Evolutionary conservation across 2,888 invertebrate genomes (phyloP), one percentile per base, ranked within the genome.

Genomic region (Watsonalla binaria): DNA sequence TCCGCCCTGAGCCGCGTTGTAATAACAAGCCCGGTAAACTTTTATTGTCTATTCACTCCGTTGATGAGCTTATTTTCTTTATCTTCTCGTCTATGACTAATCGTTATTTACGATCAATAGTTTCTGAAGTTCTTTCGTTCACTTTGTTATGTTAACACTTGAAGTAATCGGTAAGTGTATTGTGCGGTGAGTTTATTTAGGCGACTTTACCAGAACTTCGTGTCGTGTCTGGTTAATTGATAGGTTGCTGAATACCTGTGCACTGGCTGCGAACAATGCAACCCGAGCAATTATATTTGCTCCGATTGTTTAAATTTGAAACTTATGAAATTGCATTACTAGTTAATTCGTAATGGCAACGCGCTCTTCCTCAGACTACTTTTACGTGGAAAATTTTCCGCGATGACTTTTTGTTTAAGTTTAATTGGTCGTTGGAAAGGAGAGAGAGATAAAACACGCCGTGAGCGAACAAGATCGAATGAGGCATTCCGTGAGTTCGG

Each of bases 231-330:
- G 58, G 70, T 75, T 87, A 86, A 89, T 87, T 85, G 84, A 80
- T 84, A 80, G 76, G 76, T 86, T 82, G 80, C 81, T 70, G 84
- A 84, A 87, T 88, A 84, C 80, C 83, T 87, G 89, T 79, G 84
- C 87, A 86, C 68, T 82, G 82, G 80, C 77, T 78, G 57, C 73
- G 86, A 86, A 88, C 85, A 86, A 84, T 85, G 86, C 82, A 86
- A 86, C 75, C 62, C 62, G 67, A 71, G 62, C 75, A 83, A 88
- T 88, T 89, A 85, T 84, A 71, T 76, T 82, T 80, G 87, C 84
- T 84, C 85, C 81, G 81, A 81, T 86, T 87, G 78, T 84, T 85
- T 77, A 86, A 88, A 82, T 88, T 88, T 87, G 86, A 86, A 80
- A 84, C 84, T 88, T 86, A 86, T 84, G 86, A 89, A 87, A 86